Base-by-base conservation (phyloP, 1,140 invertebrate species). In the Harlomillsia oculata region DNA sequence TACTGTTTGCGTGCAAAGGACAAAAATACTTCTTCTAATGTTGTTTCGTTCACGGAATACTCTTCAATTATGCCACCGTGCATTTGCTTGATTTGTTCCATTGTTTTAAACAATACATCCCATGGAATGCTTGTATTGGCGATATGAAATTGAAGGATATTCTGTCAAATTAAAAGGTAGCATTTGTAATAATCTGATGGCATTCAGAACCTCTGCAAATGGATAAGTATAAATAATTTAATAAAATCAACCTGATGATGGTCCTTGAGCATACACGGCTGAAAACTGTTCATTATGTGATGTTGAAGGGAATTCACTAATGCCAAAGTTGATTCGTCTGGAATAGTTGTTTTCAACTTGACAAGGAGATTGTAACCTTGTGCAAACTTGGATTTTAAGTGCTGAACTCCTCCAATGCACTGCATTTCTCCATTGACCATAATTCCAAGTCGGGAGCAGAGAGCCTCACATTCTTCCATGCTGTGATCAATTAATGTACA, bases 371-470 rank as follows among this genome's bases (percentile, higher is more conserved):
- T 78, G 66, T 78, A 81, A 14, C 80, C 79, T 59, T 77, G 69
- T 50, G 78, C 78, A 70, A 78, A 81, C 64, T 78, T 78, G 58
- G 66, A 70, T 63, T 77, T 77, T 14, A 77, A 62, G 51, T 78
- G 72, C 45, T 77, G 76, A 78, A 70, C 66, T 28, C 71, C 70
- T n/a, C 75, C 76, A 21, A 77, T 52, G 56, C 76, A 78, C 23
- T 69, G 78, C 56, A 91, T 78, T 53, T 82, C 75, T 0, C 90
- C 90, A 68, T 82, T 82, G 1, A 90, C 72, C 75, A 77, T 78
- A 26, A 78, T 77, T 21, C 70, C 75, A 9, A 77, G 65, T 40
- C 73, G 50, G 14, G 68, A 67, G 58, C 76, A 77, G 0, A 77
- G 59, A 1, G 70, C 72, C 66, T 77, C 77, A 66, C 72, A 75